These are phyloP conservation scores for Sebastiscus albofasciatus DNA, from an alignment of 2,797 vertebrate species.

Conservation along the genomic window DNA sequence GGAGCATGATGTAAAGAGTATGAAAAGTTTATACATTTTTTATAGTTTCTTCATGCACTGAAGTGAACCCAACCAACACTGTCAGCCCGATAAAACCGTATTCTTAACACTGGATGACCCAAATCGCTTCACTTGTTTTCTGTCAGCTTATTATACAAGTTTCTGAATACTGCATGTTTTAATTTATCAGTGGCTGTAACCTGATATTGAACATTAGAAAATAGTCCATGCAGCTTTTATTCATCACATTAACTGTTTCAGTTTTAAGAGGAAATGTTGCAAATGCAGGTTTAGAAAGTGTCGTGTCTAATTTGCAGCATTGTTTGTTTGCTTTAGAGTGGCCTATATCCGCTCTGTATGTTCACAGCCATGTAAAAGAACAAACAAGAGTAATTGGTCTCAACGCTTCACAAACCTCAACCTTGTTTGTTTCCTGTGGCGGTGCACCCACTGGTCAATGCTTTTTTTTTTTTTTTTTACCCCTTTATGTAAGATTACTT, in stretches of 20 bases:
- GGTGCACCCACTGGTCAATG: neutral
- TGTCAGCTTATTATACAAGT: neutral
- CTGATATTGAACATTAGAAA: neutral
- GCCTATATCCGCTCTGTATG: constrained; percentile 24
- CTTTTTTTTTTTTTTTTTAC: no score
- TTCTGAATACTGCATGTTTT: neutral
- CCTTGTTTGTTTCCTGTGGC: constrained; percentile 22
- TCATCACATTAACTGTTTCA: neutral
- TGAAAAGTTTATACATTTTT: neutral
- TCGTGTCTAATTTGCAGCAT: constrained; percentile 5
- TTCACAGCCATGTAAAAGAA: constrained; percentile 55
- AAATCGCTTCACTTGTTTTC: neutral
- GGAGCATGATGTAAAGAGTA: neutral
- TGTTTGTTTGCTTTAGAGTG: constrained; percentile 32
- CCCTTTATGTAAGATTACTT: neutral
- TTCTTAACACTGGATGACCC: neutral
- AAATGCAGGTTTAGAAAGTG: neutral
- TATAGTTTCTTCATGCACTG: neutral
- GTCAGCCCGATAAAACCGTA: neutral
- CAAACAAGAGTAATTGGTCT: constrained; percentile 53
- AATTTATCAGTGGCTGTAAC: neutral
- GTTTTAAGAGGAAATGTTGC: neutral
- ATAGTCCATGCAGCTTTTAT: neutral
- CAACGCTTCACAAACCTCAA: constrained; percentile 26
- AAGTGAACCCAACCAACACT: neutral